These are phyloP conservation scores for Salmo trutta DNA, from an alignment of 2,797 vertebrate species.

Conservation along the genomic window DNA sequence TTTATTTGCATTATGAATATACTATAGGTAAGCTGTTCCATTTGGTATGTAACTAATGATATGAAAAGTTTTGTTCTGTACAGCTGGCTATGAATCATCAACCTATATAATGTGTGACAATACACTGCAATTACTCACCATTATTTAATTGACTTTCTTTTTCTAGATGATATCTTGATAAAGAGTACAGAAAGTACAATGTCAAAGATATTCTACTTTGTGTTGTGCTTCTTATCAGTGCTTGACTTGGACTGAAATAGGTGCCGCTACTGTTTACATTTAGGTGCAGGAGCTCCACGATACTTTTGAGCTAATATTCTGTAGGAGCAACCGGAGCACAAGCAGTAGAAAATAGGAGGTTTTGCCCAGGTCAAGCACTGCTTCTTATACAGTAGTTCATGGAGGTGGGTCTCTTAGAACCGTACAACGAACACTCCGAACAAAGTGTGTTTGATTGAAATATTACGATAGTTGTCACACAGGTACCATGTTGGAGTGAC, in stretches of 20 bases:
- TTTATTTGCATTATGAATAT: constrained; percentile 64
- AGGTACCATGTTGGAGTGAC: not conserved
- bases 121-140: not conserved
- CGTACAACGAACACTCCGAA: not conserved
- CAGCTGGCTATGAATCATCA: not conserved
- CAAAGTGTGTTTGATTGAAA: not conserved
- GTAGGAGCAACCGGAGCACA: no score
- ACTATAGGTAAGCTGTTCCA: constrained; percentile 30
- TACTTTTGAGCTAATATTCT: no score
- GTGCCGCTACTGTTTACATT: no score
- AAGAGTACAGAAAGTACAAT: not conserved
- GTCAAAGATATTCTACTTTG: not conserved
- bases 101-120: not conserved
- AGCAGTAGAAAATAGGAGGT: no score
- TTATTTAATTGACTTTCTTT: not conserved
- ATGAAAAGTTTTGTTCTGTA: constrained; percentile 16
- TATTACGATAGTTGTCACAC: not conserved
- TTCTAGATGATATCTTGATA: not conserved
- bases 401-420: not conserved
- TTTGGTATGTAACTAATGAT: constrained; percentile 19
- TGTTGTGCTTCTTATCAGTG: no score
- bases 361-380: no score
- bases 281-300: no score
- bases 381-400: not conserved
- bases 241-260: no score